Conservation (phyloP, 2,888 invertebrate genomes). For the Torymus tubicola region DNA sequence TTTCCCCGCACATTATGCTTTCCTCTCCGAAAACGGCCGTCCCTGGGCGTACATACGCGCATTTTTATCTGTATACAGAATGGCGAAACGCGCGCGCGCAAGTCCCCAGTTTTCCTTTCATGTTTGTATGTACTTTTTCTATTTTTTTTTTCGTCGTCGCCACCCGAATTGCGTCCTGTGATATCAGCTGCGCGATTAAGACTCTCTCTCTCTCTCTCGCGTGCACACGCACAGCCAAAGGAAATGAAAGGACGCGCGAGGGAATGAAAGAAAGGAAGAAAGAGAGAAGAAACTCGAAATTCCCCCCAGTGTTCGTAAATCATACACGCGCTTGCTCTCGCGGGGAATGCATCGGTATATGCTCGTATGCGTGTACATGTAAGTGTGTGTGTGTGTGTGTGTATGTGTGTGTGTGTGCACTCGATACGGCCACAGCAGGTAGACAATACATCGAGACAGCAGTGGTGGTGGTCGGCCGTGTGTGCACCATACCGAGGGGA, state of each 20-base stretch:
- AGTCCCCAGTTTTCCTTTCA: conserved; percentile 13
- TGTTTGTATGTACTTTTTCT: neutral
- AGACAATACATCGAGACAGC: conserved; percentile 46
- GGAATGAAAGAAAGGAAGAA: conserved; percentile 22
- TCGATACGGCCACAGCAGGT: conserved; percentile 41
- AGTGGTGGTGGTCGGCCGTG: conserved; percentile 7
- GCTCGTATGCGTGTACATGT: too few relatives aligned
- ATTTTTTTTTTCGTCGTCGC: conserved; percentile 10
- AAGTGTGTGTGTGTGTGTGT: neutral
- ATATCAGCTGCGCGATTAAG: conserved; percentile 57
- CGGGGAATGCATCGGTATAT: conserved; percentile 19
- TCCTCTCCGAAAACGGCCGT: conserved; percentile 15
- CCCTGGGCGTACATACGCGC: neutral
- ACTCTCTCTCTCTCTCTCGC: neutral
- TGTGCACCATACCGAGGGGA: conserved; percentile 16
- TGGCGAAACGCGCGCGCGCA: too few relatives aligned
- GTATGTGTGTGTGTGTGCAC: neutral
- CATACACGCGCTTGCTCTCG: conserved; percentile 41
- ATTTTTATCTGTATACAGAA: neutral
- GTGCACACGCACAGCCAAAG: neutral
- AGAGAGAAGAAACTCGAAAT: conserved; percentile 32
- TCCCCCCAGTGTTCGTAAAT: conserved; percentile 53
- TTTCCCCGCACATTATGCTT: conserved; percentile 26
- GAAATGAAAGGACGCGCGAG: conserved; percentile 32
- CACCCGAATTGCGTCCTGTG: conserved; percentile 29